Conservation (phyloP, 2,113 vertebrate species). For the Syngnathus typhle region DNA sequence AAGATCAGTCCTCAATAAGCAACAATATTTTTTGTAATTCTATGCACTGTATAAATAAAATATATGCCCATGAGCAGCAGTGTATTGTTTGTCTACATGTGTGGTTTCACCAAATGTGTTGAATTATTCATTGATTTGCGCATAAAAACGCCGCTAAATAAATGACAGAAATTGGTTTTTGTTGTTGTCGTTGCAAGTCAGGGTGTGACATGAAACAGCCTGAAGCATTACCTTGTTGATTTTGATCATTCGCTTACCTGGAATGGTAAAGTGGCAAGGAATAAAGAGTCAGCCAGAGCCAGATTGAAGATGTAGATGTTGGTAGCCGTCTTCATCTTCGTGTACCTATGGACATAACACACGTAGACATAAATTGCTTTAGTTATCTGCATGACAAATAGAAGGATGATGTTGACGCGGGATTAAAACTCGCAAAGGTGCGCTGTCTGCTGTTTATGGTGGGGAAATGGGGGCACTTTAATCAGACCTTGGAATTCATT, state of each 20-base stretch:
- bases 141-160: too few relatives aligned
- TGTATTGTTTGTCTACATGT: neutral
- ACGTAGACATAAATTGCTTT: neutral
- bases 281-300: conserved; percentile 87
- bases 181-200: too few relatives aligned
- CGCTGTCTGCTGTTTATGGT: neutral
- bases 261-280: conserved; percentile 90
- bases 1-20: neutral
- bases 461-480: neutral
- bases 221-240: neutral
- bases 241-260: conserved; percentile 62
- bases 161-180: too few relatives aligned
- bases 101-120: neutral
- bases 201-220: neutral
- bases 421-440: neutral
- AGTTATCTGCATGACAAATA: neutral
- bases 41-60: neutral
- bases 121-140: too few relatives aligned
- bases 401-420: neutral
- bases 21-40: neutral
- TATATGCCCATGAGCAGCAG: neutral
- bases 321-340: conserved; percentile 98
- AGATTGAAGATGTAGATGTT: conserved; percentile 99
- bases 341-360: conserved; percentile 74
- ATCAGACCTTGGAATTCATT: neutral